Base-by-base conservation (phyloP, 2,797 vertebrate species). In the Dallia pectoralis region DNA sequence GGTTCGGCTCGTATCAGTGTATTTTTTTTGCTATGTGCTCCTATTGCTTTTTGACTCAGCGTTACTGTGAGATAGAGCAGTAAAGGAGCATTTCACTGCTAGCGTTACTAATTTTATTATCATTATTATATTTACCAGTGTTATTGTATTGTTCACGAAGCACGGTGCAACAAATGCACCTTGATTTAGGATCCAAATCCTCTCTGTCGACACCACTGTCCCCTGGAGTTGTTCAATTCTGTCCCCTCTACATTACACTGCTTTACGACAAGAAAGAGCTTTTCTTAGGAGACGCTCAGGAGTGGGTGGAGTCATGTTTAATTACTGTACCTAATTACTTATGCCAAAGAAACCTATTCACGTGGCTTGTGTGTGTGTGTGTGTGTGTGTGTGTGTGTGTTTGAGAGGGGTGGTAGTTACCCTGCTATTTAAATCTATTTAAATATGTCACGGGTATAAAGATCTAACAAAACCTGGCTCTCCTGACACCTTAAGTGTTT, bases 311-410 rank as follows among this genome's bases (percentile, higher is more conserved):
- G 87, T 86, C 85, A 78, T 71, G 81, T 74, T 81, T 82, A 86
- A 89, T 89, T 87, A 87, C 85, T 79, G 81, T 56, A 74, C 75
- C 79, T 86, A 86, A 89, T 91, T 80, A 89, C 86, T 51, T 88
- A 87, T 87, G 74, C 76, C 59, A 74, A 86, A 86, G 85, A 85
- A 89, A 86, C 69, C 49, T 70, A 74, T 82, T 86, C 78, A 81
- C 82, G 75, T 72, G 77, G 19, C 71, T 77, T 85, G 77, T 44
- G 11, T n/a, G n/a, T n/a, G n/a, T n/a, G n/a, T n/a, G n/a, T n/a
- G n/a, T n/a, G n/a, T n/a, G n/a, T n/a, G n/a, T n/a, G n/a, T n/a
- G n/a, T n/a, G n/a, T n/a, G n/a, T n/a, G n/a, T n/a, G n/a, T n/a
- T n/a, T n/a, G n/a, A n/a, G n/a, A n/a, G n/a, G n/a, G 84, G 87